phyloP scores from a whole-genome alignment of 2,888 invertebrate genomes.

The Epicampocera succincta region DNA sequence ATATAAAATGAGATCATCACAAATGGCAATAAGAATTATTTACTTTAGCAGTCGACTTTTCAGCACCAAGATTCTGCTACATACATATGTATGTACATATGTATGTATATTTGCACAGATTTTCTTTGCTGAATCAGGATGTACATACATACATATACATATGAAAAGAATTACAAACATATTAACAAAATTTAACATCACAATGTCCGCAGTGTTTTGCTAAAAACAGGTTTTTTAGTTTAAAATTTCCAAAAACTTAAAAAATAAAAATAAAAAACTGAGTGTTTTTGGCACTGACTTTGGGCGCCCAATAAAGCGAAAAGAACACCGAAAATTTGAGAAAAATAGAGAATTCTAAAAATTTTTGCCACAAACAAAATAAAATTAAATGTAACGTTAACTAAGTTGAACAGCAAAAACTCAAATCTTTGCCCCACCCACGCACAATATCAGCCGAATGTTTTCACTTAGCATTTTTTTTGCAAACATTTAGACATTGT shows the following conservation, averaged over 20 bases:
- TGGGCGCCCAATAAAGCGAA: not conserved
- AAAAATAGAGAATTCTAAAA: not conserved
- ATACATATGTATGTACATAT: not conserved
- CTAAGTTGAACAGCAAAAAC: not conserved
- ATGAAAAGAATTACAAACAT: slow-evolving; percentile 7
- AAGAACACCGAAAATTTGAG: not conserved
- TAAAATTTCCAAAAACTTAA: slow-evolving; percentile 34
- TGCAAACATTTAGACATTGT: not conserved
- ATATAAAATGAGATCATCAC: slow-evolving; percentile 63
- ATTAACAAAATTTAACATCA: not conserved
- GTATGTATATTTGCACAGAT: slow-evolving; percentile 4
- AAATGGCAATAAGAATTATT: slow-evolving; percentile 41
- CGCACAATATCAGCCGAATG: slow-evolving; percentile 26
- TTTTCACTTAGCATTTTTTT: slow-evolving; percentile 6
- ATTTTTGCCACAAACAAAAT: too few species aligned
- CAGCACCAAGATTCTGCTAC: slow-evolving; percentile 7
- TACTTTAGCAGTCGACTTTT: slow-evolving; percentile 30
- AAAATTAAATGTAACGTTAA: not conserved
- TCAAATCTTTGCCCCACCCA: slow-evolving; percentile 64
- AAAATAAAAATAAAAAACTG: slow-evolving; percentile 18
- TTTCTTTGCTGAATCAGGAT: slow-evolving; percentile 31
- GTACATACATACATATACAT: too few species aligned
- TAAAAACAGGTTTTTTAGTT: not conserved
- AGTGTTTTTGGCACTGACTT: not conserved
- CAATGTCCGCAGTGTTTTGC: too few species aligned